phyloP scores from a whole-genome alignment of 2,888 invertebrate genomes.

The Carpatolechia fugitivella region DNA sequence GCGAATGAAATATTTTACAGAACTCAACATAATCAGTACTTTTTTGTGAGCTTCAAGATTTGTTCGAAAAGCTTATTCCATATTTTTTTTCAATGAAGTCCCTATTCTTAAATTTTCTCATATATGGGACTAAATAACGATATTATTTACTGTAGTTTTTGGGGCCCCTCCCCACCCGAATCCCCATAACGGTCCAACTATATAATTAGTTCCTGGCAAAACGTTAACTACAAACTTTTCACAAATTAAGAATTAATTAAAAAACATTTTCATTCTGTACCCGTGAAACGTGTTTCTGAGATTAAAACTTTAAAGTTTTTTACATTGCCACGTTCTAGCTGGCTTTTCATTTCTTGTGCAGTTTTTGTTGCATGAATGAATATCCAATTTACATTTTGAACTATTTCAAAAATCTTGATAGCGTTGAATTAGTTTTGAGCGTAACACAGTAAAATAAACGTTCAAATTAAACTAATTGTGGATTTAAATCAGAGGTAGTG shows the following conservation, averaged over 20 bases:
- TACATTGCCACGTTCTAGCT: background rate
- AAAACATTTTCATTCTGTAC: constrained; percentile 11
- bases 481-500: no score
- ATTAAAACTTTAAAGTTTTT: constrained; percentile 4
- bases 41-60: no score
- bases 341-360: constrained; percentile 4
- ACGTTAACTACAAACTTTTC: constrained; percentile 22
- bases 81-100: no score
- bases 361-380: constrained; percentile 4
- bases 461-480: no score
- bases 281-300: constrained; percentile 4
- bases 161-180: background rate
- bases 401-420: background rate
- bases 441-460: background rate
- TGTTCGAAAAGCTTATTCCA: no score
- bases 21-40: no score
- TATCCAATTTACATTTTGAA: constrained; percentile 6
- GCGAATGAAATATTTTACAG: no score
- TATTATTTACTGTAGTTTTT: no score
- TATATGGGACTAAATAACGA: no score
- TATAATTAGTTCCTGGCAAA: constrained; percentile 47
- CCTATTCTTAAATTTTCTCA: no score
- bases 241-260: constrained; percentile 17
- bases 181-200: constrained; percentile 37
- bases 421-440: background rate